A percentile compares a stretch with the other conserved stretches of the same genome.
Conservation (phyloP, 2,888 invertebrate genomes). For the Alsophila aescularia region DNA sequence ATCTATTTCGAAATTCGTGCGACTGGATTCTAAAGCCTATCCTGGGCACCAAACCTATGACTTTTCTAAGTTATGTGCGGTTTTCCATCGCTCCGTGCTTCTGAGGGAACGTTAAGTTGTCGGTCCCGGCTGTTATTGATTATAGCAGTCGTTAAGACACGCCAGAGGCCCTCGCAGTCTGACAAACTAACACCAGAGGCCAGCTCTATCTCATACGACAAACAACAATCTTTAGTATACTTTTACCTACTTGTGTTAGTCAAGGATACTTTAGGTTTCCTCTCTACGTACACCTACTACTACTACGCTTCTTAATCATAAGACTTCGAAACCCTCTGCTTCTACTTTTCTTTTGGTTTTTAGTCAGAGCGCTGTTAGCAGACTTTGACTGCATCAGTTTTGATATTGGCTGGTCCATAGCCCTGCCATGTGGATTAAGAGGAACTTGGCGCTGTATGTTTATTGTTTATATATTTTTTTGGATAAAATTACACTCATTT, state of each 20-base stretch:
- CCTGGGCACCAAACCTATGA: no score
- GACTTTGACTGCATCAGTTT: conserved; percentile 57
- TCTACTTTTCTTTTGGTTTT: conserved; percentile 40
- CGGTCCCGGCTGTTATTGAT: no score
- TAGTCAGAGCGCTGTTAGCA: conserved; percentile 48
- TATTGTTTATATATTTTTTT: not conserved
- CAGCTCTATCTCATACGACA: no score
- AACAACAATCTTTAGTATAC: no score
- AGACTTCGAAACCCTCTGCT: conserved; percentile 53
- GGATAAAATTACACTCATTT: conserved; percentile 11
- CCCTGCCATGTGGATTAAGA: not conserved
- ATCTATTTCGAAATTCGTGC: no score
- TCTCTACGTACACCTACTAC: conserved; percentile 67
- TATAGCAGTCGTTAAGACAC: no score
- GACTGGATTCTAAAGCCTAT: no score
- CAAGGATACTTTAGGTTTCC: conserved; percentile 39
- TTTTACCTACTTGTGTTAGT: conserved; percentile 31
- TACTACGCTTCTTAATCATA: conserved; percentile 58
- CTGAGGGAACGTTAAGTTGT: no score
- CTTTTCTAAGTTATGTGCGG: no score
- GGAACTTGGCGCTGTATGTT: not conserved
- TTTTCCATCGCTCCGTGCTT: no score
- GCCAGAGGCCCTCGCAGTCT: no score
- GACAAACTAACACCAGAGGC: no score
- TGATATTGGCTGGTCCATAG: conserved; percentile 45